Evolutionary conservation across 2,797 vertebrate species (phyloP).

Genomic region (Platalea minor): DNA sequence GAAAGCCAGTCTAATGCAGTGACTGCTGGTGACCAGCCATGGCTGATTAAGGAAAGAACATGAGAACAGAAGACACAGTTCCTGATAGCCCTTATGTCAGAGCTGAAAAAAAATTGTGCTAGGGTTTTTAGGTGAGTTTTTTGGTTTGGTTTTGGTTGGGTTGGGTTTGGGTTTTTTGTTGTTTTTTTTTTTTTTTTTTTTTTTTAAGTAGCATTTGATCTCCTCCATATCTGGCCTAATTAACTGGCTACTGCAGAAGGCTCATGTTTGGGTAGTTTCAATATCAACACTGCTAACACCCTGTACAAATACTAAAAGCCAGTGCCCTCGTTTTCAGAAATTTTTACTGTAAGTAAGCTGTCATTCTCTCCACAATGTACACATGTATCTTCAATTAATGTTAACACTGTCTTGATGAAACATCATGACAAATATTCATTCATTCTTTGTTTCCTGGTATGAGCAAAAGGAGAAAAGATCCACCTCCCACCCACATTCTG

Average conservation of each 20-base stretch:
- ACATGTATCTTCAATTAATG: neutral
- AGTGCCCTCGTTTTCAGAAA: neutral
- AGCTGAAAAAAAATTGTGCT: neutral
- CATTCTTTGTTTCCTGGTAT: conserved; percentile 33
- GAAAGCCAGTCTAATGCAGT: neutral
- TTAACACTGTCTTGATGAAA: conserved; percentile 29
- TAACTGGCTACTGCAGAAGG: neutral
- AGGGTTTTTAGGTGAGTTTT: neutral
- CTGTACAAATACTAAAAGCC: neutral
- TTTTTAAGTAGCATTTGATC: neutral
- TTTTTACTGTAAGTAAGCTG: neutral
- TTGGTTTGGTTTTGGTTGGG: neutral
- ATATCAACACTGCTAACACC: neutral
- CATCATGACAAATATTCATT: conserved; percentile 38
- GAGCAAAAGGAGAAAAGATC: conserved; percentile 37
- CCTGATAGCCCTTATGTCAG: neutral
- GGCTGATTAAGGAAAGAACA: neutral
- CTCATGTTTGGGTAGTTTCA: neutral
- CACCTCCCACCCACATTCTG: conserved; percentile 54
- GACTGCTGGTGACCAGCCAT: neutral
- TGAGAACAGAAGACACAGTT: neutral
- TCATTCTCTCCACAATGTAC: neutral
- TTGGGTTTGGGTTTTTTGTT: neutral
- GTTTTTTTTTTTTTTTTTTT: neutral
- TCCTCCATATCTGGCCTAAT: neutral